Evolutionary conservation across 2,113 vertebrate species (phyloP), one percentile per base, ranked within the genome.

Genomic region (Chascanopsetta lugubris): DNA sequence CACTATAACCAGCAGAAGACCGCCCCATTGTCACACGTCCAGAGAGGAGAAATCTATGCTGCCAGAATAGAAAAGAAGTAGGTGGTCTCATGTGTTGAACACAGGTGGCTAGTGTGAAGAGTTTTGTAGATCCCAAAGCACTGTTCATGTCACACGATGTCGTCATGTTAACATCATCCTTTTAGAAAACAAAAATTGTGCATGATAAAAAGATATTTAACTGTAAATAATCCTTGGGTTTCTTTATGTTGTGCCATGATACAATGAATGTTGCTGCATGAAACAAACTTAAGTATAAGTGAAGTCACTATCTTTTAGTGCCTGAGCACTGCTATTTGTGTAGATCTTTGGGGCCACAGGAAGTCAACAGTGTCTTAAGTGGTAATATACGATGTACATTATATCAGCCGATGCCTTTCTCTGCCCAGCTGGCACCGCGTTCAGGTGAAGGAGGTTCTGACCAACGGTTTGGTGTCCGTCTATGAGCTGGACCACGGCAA

Each of bases 401-500:
- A 8, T 4, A 4, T 36, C 34, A 36, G 1, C 34, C 15, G 5
- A 29, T 18, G 21, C 9, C 5, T 65, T 3, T 30, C 11, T 73
- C 11, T 56, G 1, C 56, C 10, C 57, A 99, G 97, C 65, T 99
- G 97, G 97, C 89, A 96, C 69, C 94, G 97, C 12, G 94, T 97
- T 43, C 75, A 96, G 72, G 89, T 97, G 68, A 98, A 95, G 89
- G 93, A 93, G 38, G 79, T 95, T 72, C 88, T 97, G 47, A 79
- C 91, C 50, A 97, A 94, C 2, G 94, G 95, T 0, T 77, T 96
- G 79, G 92, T 96, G 13, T 96, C 95, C 0, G 93, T 97, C 2
- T 98, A 98, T 5, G 92, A 96, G 78, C 80, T 97, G 82, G 97
- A 99, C 83, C 94, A 96, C 0, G 97, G 97, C 27, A 95, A 94